Conservation (phyloP, 2,888 invertebrate species). For the Norana najaformis region DNA sequence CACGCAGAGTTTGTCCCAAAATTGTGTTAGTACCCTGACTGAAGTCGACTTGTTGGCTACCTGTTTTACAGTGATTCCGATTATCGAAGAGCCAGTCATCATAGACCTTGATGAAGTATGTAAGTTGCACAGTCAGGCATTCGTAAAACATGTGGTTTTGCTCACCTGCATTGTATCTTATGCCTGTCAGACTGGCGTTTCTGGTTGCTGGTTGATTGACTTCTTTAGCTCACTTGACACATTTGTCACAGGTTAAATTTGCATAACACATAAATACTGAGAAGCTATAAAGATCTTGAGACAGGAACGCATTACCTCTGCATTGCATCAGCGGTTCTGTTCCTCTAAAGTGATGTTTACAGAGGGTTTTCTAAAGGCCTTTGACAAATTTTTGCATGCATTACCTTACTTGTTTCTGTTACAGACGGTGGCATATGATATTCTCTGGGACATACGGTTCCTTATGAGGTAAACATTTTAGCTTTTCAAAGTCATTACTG, state of each 20-base stretch:
- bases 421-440: conserved; percentile 70
- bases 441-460: conserved; percentile 97
- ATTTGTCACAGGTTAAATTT: background rate
- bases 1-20: background rate
- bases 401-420: conserved; percentile 41
- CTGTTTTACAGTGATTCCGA: no score
- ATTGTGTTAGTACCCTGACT: no score
- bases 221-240: background rate
- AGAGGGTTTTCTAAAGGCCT: background rate
- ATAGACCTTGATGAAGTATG: no score
- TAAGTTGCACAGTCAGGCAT: no score
- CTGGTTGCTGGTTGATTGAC: background rate
- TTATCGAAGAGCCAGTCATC: no score
- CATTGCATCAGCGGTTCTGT: background rate
- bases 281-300: background rate
- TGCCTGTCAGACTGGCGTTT: background rate
- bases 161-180: background rate
- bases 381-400: no score
- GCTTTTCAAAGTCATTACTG: background rate
- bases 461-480: conserved; percentile 61
- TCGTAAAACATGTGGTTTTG: no score
- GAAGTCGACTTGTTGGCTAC: no score
- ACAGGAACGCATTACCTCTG: background rate
- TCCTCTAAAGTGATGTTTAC: background rate
- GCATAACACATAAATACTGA: background rate